phyloP scores from a whole-genome alignment of 2,888 invertebrate genomes.

The Onthophagus sagittarius region DNA sequence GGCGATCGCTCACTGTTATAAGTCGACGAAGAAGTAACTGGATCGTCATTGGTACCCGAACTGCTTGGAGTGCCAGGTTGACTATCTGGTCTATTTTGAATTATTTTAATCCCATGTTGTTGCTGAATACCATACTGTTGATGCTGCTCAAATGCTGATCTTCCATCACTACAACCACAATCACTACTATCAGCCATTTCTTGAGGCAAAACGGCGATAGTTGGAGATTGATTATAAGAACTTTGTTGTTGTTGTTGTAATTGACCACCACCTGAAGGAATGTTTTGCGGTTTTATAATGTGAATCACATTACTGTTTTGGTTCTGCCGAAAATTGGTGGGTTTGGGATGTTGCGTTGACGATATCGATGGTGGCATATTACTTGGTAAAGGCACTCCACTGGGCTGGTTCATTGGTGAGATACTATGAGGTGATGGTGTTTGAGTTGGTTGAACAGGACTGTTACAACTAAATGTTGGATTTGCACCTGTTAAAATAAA shows the following conservation, averaged over 20 bases:
- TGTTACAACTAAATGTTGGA: slow-evolving; percentile 41
- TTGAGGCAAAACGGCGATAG: slow-evolving; percentile 27
- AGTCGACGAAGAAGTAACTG: slow-evolving; percentile 67
- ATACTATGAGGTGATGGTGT: slow-evolving; percentile 35
- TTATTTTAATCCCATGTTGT: slow-evolving; percentile 15
- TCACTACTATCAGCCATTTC: slow-evolving; percentile 40
- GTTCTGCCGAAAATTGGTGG: slow-evolving; percentile 34
- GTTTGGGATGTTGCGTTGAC: slow-evolving; percentile 37
- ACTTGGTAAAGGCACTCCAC: slow-evolving; percentile 48
- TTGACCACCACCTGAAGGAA: slow-evolving; percentile 14
- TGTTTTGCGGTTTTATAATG: slow-evolving; percentile 32
- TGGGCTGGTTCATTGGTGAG: slow-evolving; percentile 36
- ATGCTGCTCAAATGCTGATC: slow-evolving; percentile 51
- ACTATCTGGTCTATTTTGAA: slow-evolving; percentile 48
- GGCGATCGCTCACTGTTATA: slow-evolving; percentile 52
- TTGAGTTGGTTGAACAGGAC: slow-evolving; percentile 38
- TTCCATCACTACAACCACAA: slow-evolving; percentile 39
- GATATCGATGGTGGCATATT: slow-evolving; percentile 37
- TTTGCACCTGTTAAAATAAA: slow-evolving; percentile 35
- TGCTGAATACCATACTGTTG: slow-evolving; percentile 38
- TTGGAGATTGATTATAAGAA: slow-evolving; percentile 21
- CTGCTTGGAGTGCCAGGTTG: slow-evolving; percentile 54
- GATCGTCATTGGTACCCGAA: slow-evolving; percentile 56
- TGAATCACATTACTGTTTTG: slow-evolving; percentile 36
- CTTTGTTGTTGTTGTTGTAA: slow-evolving; percentile 29